Base-by-base conservation (phyloP, 2,797 vertebrate genomes). In the Tenualosa ilisha region DNA sequence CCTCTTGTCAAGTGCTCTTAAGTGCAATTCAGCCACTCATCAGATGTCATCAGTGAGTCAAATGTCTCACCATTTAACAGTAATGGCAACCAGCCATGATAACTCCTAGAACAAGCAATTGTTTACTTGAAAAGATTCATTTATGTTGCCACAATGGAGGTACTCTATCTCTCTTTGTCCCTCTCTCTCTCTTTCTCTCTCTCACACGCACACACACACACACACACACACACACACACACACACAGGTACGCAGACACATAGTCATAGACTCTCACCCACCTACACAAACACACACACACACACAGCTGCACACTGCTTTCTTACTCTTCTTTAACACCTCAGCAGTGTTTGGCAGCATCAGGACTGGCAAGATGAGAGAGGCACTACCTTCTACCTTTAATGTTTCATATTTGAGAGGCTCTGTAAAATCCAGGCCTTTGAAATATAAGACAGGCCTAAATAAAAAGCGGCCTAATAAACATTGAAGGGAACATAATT, bases 331-430 rank as follows among this genome's bases (percentile, higher is more conserved):
- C 65, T 12, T 72, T 40, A 72, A 72, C 11, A 31, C 61, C 65
- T 37, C 9, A 72, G 37, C 26, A 37, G 37, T 46, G 26, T 37
- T 72, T 72, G 65, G 65, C 65, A 72, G 26, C 13, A 13, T 72
- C 26, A 72, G 26, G 43, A 11, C 51, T 75, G 17, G 43, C 51
- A 83, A 37, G 61, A 15, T 7, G 54, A 79, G 22, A 46, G 79
- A 50, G 79, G 6, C 26, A 31, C 24, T n/a, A 82, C 72, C 26
- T 82, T 50, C 4, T 46, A 46, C 46, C 46, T 46, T 46, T 46
- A 46, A 46, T 84, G 83, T 51, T 85, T n/a, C 79, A 87, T 61
- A 83, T 85, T 56, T 81, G 26, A 87, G 53, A 37, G 37, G 61
- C 15, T 72, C 63, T 82, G 49, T 68, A 54, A 59, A 84, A 84